Conservation (phyloP, 2,797 vertebrate species). For the Cynodonichthys magdalenae region DNA sequence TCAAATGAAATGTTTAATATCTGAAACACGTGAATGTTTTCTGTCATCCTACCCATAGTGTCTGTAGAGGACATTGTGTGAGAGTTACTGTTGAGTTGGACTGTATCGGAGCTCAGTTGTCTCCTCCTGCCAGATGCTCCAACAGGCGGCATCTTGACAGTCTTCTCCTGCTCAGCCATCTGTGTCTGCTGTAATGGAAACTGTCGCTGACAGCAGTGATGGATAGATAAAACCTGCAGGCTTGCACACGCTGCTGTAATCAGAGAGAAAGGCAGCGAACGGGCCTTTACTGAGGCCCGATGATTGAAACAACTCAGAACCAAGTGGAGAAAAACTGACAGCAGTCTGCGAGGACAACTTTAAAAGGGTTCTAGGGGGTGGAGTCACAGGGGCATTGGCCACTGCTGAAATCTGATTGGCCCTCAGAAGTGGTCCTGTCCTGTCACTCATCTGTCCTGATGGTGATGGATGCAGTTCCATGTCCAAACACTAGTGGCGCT, state of each 20-base stretch:
- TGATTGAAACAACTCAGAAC: slow-evolving; percentile 8
- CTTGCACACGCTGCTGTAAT: slow-evolving; percentile 34
- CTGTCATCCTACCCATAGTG: background rate
- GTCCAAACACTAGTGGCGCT: too few relatives aligned
- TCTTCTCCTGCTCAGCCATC: slow-evolving; percentile 61
- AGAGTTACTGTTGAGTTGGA: slow-evolving; percentile 33
- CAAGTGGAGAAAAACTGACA: slow-evolving; percentile 16
- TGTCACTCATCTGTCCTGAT: too few relatives aligned
- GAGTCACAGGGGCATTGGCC: too few relatives aligned
- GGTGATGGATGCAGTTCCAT: too few relatives aligned
- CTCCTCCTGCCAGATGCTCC: slow-evolving; percentile 34
- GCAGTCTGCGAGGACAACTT: slow-evolving; percentile 8
- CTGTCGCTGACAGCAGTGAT: slow-evolving; percentile 56
- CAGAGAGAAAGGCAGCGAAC: slow-evolving; percentile 46
- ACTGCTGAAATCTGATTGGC: too few relatives aligned
- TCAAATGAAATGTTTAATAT: background rate
- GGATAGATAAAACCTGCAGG: slow-evolving; percentile 50
- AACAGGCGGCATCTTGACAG: slow-evolving; percentile 18
- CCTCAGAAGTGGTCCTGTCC: too few relatives aligned
- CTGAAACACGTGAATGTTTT: background rate
- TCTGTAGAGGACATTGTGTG: slow-evolving; percentile 40
- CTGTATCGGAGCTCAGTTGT: slow-evolving; percentile 32
- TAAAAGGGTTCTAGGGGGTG: background rate
- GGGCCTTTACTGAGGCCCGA: slow-evolving; percentile 11
- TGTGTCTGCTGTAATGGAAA: slow-evolving; percentile 68